A percentile compares a stretch with the other conserved stretches of the same genome.
These are phyloP conservation scores for Phrynocephalus forsythii DNA, from an alignment of 2,797 vertebrate genomes.

Conservation along the genomic window DNA sequence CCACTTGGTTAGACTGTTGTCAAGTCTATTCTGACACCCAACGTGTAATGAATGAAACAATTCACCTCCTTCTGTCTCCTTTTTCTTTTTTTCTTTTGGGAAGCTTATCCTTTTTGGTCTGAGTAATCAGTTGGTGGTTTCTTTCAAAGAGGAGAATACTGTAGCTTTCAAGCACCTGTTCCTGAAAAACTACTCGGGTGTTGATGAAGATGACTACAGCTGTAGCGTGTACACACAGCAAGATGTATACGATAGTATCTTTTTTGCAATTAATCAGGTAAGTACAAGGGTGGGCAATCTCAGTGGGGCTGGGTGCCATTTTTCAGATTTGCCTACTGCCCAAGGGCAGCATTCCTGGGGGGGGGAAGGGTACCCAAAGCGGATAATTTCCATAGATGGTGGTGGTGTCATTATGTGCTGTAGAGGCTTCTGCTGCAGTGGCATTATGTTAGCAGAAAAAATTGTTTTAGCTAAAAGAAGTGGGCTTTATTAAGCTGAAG, in stretches of 20 bases:
- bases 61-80: not conserved
- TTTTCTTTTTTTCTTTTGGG: constrained; percentile 34
- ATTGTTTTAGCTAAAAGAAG: no score
- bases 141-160: constrained; percentile 93
- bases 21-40: not conserved
- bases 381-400: no score
- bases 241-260: constrained; percentile 85
- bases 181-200: constrained; percentile 88
- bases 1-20: not conserved
- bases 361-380: no score
- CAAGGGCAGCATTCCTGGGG: no score
- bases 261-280: constrained; percentile 90
- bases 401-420: no score
- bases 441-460: no score
- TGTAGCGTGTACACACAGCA: constrained; percentile 88
- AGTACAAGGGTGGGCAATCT: constrained; percentile 49
- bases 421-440: no score
- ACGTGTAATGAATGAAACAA: not conserved
- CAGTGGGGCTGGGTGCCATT: no score
- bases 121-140: constrained; percentile 95
- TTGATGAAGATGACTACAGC: constrained; percentile 91
- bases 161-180: constrained; percentile 93
- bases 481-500: no score
- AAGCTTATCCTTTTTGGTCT: constrained; percentile 95
- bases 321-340: no score